Conservation (phyloP, 2,113 vertebrate species). For the Phalacrocorax brasilianus region DNA sequence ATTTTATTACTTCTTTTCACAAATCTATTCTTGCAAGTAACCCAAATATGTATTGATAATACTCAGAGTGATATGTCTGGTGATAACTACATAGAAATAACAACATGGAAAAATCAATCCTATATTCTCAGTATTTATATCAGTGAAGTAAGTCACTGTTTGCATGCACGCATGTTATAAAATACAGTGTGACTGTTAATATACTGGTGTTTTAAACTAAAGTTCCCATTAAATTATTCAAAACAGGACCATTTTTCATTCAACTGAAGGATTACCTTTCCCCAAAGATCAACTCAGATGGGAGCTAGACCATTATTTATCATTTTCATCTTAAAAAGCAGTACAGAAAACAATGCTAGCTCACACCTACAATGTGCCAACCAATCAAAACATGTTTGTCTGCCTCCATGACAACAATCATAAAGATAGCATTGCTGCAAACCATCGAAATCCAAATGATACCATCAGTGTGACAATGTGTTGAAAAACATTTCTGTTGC, state of each 20-base stretch:
- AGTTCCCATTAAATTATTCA: not conserved
- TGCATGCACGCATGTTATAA: not conserved
- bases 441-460: slow-evolving; percentile 28
- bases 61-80: not conserved
- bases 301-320: not conserved
- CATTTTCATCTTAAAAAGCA: not conserved
- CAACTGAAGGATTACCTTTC: not conserved
- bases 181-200: not conserved
- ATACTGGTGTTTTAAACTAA: not conserved
- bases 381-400: slow-evolving; percentile 55
- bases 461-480: not conserved
- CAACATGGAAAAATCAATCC: not conserved
- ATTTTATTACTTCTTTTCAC: not conserved
- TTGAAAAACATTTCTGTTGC: slow-evolving; percentile 16
- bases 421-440: not conserved
- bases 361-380: not conserved
- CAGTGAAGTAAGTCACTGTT: not conserved
- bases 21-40: not conserved
- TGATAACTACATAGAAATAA: not conserved
- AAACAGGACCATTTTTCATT: not conserved
- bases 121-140: not conserved
- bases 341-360: not conserved
- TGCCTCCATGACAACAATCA: slow-evolving; percentile 13
- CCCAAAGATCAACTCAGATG: not conserved
- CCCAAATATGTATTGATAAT: not conserved